These are phyloP conservation scores for Elymnias hypermnestra DNA, from an alignment of 1,140 invertebrate species.

Conservation along the genomic window DNA sequence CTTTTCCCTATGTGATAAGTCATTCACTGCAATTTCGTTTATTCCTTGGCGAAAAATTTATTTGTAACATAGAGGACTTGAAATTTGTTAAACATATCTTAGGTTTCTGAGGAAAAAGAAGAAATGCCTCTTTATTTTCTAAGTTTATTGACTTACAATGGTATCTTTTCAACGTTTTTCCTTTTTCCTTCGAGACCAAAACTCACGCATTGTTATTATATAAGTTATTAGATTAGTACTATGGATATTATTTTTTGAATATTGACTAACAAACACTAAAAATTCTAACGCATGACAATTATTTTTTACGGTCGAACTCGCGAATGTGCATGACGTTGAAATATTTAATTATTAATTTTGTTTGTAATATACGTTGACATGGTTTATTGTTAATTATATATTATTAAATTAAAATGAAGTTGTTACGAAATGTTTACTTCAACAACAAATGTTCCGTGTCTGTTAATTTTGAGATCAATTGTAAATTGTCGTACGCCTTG, in stretches of 20 bases:
- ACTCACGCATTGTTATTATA: constrained; percentile 38
- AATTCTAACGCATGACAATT: constrained; percentile 68
- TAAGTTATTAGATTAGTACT: constrained; percentile 9
- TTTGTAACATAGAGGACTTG: constrained; percentile 32
- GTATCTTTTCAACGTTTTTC: constrained; percentile 44
- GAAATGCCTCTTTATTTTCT: constrained; percentile 46
- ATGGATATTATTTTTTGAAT: constrained; percentile 48
- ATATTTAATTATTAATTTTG: constrained; percentile 34
- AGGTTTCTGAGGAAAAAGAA: constrained; percentile 47
- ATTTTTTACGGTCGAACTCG: constrained; percentile 63
- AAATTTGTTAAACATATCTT: constrained; percentile 20
- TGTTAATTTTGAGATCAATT: constrained; percentile 32
- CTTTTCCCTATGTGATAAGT: constrained; percentile 33
- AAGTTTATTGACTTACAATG: constrained; percentile 41
- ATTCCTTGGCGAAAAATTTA: constrained; percentile 29
- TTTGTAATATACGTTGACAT: constrained; percentile 50
- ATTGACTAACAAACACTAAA: constrained; percentile 73
- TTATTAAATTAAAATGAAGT: constrained; percentile 31
- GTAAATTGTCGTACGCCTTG: constrained; percentile 50
- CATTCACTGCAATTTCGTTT: constrained; percentile 44
- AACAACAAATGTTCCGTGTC: constrained; percentile 44
- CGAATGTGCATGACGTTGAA: constrained; percentile 65
- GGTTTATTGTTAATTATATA: constrained; percentile 10
- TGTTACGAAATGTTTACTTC: constrained; percentile 67
- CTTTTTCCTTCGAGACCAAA: constrained; percentile 45